These are phyloP conservation scores for Spialia ferax DNA, from an alignment of 2,888 invertebrate genomes.

Conservation along the genomic window DNA sequence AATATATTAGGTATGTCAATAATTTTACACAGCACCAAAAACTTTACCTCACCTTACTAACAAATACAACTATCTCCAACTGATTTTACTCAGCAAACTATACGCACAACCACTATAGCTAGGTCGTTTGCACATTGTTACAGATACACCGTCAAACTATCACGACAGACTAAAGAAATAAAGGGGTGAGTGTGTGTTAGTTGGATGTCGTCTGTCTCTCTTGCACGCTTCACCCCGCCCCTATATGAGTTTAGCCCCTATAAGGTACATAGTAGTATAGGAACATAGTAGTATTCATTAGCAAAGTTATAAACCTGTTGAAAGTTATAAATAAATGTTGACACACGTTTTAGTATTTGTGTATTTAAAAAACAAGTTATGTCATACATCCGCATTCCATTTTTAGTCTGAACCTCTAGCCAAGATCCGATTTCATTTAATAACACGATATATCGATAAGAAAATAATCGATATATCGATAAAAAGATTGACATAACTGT, in stretches of 20 bases:
- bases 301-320: background rate
- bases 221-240: constrained; percentile 38
- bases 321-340: background rate
- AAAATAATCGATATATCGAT: no score
- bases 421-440: no score
- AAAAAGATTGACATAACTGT: no score
- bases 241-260: background rate
- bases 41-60: background rate
- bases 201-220: constrained; percentile 58
- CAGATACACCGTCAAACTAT: constrained; percentile 71
- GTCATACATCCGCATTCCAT: no score
- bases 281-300: background rate
- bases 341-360: no score
- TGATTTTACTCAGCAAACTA: constrained; percentile 7
- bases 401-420: no score
- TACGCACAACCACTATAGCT: constrained; percentile 43
- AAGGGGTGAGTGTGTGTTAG: constrained; percentile 75
- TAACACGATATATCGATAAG: no score
- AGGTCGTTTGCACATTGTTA: constrained; percentile 67
- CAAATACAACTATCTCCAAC: background rate
- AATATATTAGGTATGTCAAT: no score
- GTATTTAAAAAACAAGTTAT: no score
- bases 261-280: background rate
- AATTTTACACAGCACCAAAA: no score
- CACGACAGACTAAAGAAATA: constrained; percentile 69